Conservation (phyloP, 2,797 vertebrate genomes). For the Denticeps clupeoides region DNA sequence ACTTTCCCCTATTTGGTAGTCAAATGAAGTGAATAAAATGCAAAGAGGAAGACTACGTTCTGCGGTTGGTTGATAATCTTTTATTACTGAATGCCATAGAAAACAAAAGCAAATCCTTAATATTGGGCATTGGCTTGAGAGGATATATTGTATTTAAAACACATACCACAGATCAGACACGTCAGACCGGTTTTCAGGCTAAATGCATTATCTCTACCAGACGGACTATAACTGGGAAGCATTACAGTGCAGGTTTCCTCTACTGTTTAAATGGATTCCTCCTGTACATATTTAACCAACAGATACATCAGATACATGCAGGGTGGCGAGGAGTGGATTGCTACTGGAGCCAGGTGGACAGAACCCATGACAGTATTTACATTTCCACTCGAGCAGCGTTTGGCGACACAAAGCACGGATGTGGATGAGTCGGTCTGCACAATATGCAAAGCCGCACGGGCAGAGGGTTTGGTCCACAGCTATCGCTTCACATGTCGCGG, state of each 20-base stretch:
- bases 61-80: constrained; percentile 3
- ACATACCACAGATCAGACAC: constrained; percentile 20
- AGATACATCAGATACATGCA: constrained; percentile 48
- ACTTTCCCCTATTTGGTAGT: too few species aligned
- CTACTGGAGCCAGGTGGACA: constrained; percentile 37
- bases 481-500: not conserved
- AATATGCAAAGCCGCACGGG: too few species aligned
- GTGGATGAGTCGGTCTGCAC: too few species aligned
- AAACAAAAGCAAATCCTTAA: constrained; percentile 18
- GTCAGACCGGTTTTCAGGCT: constrained; percentile 20
- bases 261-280: constrained; percentile 21
- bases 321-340: constrained; percentile 36
- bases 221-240: constrained; percentile 5
- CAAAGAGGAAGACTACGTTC: too few species aligned
- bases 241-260: constrained; percentile 5
- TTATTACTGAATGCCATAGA: constrained; percentile 26
- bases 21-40: constrained; percentile 19
- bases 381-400: constrained; percentile 29
- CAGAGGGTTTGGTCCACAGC: not conserved
- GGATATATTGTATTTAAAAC: constrained; percentile 11
- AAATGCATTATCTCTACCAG: constrained; percentile 16
- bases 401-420: constrained; percentile 27
- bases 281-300: constrained; percentile 12
- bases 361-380: constrained; percentile 31
- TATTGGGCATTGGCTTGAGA: constrained; percentile 22